Base-by-base conservation (phyloP, 2,888 invertebrate species). In the Eupsilia transversa region DNA sequence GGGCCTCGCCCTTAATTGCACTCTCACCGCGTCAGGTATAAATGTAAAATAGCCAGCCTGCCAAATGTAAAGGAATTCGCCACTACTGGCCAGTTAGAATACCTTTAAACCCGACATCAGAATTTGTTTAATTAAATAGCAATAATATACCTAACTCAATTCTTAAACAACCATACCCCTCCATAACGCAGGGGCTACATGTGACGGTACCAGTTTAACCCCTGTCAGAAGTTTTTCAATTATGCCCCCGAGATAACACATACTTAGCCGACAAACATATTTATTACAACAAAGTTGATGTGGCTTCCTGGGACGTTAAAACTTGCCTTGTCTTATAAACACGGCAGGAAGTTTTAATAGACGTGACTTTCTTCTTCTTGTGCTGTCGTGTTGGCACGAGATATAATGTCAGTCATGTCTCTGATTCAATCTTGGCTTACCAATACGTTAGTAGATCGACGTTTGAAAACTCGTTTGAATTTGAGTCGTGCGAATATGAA, bases 221-320 rank as follows among this genome's bases (percentile, higher is more conserved):
- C 93, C 88, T 93, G 94, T 94, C 94, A 92, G 88, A 95, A 95
- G 92, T 95, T 95, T 95, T 96, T 96, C 96, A 96, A 96, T 96
- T 95, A 96, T 91, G 91, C 89, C 87, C 86, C 77, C 90, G 85
- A 88, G 92, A 94, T 94, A 94, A 92, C 92, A 89, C 90, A 88
- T 91, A 91, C 89, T 89, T 88, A 91, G 87, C 86, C 86, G 82
- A 85, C 85, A 90, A 91, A 92, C 92, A 93, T 94, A 93, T 94
- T 94, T 94, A 93, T 92, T 92, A 90, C 89, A 84, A 84, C 86
- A 89, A 93, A 92, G 90, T 92, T 90, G 80, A 83, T 78, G 72
- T 56, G 61, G 75, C 74, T 81, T 77, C 77, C 63, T 75, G 76
- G 59, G 60, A 80, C 56, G 61, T 65, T 72, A n/a, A 49, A 84